Evolutionary conservation across 2,888 invertebrate species (phyloP).

Genomic region (Drosophila neonasuta): DNA sequence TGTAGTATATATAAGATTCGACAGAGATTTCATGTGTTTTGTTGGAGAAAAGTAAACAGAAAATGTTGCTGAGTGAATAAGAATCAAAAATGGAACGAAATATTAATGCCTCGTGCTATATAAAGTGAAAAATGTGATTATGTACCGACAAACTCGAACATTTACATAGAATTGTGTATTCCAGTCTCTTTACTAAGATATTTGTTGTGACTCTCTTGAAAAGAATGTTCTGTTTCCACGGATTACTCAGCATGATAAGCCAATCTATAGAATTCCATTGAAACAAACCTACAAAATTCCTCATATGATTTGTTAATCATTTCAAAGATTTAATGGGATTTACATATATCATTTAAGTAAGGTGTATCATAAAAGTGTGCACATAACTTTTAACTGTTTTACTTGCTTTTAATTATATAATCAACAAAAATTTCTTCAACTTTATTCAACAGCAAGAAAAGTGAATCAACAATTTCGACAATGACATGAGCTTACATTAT

Average conservation of each 20-base stretch:
- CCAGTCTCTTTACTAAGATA: constrained; percentile 2
- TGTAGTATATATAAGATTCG: not conserved
- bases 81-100: constrained; percentile 6
- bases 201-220: not conserved
- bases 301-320: not conserved
- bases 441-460: constrained; percentile 47
- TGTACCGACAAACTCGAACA: not conserved
- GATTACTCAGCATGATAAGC: constrained; percentile 12
- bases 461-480: constrained; percentile 35
- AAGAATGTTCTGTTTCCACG: constrained; percentile 6
- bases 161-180: not conserved
- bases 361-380: constrained; percentile 10
- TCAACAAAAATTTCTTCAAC: constrained; percentile 37
- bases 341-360: not conserved
- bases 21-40: constrained; percentile 1
- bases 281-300: not conserved
- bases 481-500: constrained; percentile 38
- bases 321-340: not conserved
- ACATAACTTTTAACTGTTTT: constrained; percentile 6
- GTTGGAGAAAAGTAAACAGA: constrained; percentile 8
- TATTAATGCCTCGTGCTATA: not conserved
- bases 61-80: constrained; percentile 2
- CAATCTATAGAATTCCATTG: not conserved
- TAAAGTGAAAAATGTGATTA: constrained; percentile 5
- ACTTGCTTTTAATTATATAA: constrained; percentile 36